phyloP scores from a whole-genome alignment of 92 coral and sea anemone species.

The Parazoanthus darwini region DNA sequence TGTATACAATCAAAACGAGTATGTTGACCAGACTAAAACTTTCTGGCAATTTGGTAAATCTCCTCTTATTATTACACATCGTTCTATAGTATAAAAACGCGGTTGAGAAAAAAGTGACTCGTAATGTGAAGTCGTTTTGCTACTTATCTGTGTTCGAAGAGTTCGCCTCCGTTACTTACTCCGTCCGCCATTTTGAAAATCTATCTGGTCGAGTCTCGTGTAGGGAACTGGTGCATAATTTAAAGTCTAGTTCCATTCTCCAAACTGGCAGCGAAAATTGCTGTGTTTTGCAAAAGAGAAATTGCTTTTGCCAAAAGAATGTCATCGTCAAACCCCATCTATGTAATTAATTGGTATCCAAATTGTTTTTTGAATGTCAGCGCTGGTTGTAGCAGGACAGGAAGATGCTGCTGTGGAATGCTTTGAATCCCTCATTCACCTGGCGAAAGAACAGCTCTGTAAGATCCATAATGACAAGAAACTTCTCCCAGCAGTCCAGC shows the following conservation, averaged over 20 bases:
- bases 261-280: neutral
- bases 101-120: neutral
- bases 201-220: too few relatives aligned
- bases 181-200: too few relatives aligned
- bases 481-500: conserved; percentile 37
- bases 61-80: too few relatives aligned
- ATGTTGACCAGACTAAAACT: too few relatives aligned
- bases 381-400: conserved; percentile 71
- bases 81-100: neutral
- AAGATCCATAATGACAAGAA: conserved; percentile 65
- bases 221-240: too few relatives aligned
- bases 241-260: too few relatives aligned
- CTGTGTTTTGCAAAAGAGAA: neutral
- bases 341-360: neutral
- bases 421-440: conserved; percentile 73
- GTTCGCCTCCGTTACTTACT: neutral
- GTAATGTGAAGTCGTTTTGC: too few relatives aligned
- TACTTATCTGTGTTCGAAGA: neutral
- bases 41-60: neutral
- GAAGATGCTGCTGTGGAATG: conserved; percentile 82
- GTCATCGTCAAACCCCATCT: neutral
- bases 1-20: too few relatives aligned
- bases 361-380: conserved; percentile 22
- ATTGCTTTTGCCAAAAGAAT: too few relatives aligned
- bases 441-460: conserved; percentile 75